Percentiles rank a stretch among this genome's conserved stretches.
Conservation (phyloP, 2,888 invertebrate species). For the Meiosimyza platycephala region DNA sequence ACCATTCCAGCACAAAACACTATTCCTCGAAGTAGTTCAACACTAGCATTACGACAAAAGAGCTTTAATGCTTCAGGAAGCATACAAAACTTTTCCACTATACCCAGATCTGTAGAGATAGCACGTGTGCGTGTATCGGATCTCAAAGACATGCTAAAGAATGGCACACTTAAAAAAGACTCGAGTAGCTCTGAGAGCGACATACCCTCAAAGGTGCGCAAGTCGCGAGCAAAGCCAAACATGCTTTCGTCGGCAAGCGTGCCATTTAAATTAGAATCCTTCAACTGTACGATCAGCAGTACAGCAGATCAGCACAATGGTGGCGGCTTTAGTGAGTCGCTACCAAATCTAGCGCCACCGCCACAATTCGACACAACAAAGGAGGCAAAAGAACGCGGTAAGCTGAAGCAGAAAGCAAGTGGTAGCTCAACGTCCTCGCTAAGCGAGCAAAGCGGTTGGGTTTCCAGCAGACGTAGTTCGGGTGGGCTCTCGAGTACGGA, state of each 20-base stretch:
- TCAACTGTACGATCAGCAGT: slow-evolving; percentile 47
- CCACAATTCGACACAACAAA: slow-evolving; percentile 71
- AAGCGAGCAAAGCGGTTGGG: slow-evolving; percentile 90
- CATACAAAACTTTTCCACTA: slow-evolving; percentile 48
- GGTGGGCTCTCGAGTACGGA: slow-evolving; percentile 74
- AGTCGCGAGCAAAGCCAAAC: slow-evolving; percentile 61
- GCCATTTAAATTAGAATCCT: slow-evolving; percentile 73
- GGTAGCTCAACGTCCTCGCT: slow-evolving; percentile 73
- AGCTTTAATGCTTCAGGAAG: slow-evolving; percentile 29
- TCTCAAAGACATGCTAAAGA: slow-evolving; percentile 65
- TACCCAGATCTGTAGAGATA: slow-evolving; percentile 66
- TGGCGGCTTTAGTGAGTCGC: slow-evolving; percentile 75
- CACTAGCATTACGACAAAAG: slow-evolving; percentile 69
- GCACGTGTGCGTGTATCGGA: slow-evolving; percentile 65
- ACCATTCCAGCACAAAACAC: slow-evolving; percentile 64
- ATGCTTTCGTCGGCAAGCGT: slow-evolving; percentile 72
- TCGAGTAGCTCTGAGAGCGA: slow-evolving; percentile 71
- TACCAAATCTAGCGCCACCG: slow-evolving; percentile 78
- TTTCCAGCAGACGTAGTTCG: slow-evolving; percentile 80
- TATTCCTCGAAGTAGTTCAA: slow-evolving; percentile 74
- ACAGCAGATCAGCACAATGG: slow-evolving; percentile 58
- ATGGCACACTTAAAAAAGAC: slow-evolving; percentile 59
- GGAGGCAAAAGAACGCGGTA: slow-evolving; percentile 53
- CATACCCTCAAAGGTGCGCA: slow-evolving; percentile 69
- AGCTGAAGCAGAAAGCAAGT: slow-evolving; percentile 38